Conservation (phyloP, 2,113 vertebrate genomes). For the Rousettus leschenaultii region DNA sequence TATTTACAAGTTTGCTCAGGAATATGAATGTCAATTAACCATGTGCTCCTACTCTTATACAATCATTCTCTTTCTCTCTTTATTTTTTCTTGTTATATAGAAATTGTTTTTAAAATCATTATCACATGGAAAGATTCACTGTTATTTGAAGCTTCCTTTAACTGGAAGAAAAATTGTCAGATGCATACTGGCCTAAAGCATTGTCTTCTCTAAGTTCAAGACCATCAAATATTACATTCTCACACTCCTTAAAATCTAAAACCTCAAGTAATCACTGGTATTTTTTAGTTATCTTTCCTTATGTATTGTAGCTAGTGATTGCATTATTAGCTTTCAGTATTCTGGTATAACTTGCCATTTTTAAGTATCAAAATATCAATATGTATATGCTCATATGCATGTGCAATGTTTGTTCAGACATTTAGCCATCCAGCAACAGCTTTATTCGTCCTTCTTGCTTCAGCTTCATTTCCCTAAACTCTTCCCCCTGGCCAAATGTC, state of each 20-base stretch:
- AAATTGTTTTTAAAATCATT: constrained; percentile 12
- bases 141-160: neutral
- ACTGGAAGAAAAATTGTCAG: neutral
- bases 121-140: neutral
- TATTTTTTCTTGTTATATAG: neutral
- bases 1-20: constrained; percentile 71
- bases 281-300: neutral
- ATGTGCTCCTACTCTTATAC: neutral
- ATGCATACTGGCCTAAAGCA: neutral
- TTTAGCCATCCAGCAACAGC: neutral
- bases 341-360: neutral
- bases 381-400: neutral
- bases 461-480: neutral
- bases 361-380: neutral
- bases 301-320: neutral
- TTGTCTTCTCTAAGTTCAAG: neutral
- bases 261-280: neutral
- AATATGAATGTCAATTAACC: constrained; percentile 71
- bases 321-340: neutral
- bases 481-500: neutral
- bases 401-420: neutral
- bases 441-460: neutral
- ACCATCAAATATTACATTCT: neutral
- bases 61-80: neutral
- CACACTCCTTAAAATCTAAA: neutral